Evolutionary conservation across 2,113 vertebrate species (phyloP).

Genomic region (human): DNA sequence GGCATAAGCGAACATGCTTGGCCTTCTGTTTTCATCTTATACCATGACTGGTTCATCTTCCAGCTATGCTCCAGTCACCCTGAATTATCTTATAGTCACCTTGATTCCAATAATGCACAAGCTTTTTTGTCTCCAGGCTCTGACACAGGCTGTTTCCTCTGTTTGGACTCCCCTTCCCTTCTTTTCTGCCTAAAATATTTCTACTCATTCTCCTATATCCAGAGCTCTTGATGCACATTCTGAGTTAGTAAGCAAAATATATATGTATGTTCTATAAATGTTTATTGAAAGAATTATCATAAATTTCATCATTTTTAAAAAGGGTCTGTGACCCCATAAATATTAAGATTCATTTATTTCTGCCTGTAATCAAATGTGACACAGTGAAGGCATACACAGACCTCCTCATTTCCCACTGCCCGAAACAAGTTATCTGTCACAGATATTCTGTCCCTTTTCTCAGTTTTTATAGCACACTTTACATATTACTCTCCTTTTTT

Average conservation of each 20-base stretch:
- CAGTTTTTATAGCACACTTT: background rate
- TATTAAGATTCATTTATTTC: background rate
- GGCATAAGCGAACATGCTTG: too few relatives aligned
- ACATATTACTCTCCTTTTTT: too few relatives aligned
- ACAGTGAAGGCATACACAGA: background rate
- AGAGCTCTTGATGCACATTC: background rate
- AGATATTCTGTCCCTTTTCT: background rate
- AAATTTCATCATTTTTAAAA: background rate
- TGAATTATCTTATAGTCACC: conserved; percentile 8
- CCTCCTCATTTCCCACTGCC: background rate
- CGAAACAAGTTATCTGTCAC: background rate
- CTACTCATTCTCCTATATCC: background rate
- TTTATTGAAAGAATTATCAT: background rate
- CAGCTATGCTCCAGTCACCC: conserved; percentile 9
- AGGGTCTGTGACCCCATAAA: background rate
- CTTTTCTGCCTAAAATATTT: background rate
- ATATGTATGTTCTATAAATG: background rate
- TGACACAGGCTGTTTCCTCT: too few relatives aligned
- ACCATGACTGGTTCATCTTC: background rate
- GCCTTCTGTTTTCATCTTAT: too few relatives aligned
- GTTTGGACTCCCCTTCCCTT: background rate
- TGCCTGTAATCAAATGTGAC: background rate
- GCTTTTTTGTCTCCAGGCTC: too few relatives aligned
- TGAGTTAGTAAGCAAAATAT: background rate
- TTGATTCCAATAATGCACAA: too few relatives aligned